Evolutionary conservation across 2,113 vertebrate genomes (phyloP).

Genomic region (Psophia crepitans): DNA sequence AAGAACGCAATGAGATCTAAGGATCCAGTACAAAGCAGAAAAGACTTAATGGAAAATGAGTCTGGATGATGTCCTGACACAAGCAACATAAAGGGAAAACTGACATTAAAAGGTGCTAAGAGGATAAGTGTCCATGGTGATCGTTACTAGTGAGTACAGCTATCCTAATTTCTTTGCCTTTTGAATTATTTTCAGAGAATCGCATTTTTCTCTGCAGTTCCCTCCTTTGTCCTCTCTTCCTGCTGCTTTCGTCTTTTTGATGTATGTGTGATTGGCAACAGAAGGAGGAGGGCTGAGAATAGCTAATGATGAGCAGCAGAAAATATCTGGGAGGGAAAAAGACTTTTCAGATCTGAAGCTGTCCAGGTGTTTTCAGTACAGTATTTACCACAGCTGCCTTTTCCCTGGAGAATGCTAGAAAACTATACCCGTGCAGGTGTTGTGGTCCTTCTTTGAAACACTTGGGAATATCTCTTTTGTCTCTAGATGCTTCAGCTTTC

Average conservation of each 20-base stretch:
- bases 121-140: neutral
- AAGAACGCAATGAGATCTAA: neutral
- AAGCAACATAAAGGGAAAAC: neutral
- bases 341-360: neutral
- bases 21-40: neutral
- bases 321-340: neutral
- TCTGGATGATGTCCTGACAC: neutral
- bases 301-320: neutral
- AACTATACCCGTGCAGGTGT: neutral
- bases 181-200: neutral
- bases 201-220: neutral
- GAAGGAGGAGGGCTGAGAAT: neutral
- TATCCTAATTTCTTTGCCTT: neutral
- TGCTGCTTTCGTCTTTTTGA: neutral
- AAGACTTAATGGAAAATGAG: neutral
- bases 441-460: neutral
- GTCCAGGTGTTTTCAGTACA: neutral
- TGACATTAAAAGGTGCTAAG: neutral
- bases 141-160: neutral
- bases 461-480: neutral
- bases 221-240: neutral
- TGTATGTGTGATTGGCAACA: neutral
- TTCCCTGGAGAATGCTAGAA: neutral
- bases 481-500: neutral
- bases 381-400: neutral